Base-by-base conservation (phyloP, 2,113 vertebrate genomes). In the Rhinoderma darwinii region DNA sequence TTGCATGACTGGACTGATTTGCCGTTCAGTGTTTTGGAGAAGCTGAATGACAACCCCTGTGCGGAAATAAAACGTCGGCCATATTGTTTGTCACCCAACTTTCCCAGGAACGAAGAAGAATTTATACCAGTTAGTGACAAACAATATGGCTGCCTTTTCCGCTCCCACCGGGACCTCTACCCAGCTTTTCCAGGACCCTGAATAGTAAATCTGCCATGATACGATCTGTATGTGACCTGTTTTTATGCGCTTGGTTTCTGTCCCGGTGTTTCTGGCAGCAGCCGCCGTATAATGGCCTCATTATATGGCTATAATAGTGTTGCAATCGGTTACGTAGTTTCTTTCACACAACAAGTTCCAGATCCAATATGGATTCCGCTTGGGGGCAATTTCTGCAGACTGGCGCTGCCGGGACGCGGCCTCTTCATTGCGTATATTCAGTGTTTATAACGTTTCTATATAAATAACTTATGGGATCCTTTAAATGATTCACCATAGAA, bases 261-360 rank as follows among this genome's bases (percentile, higher is more conserved):
- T 56, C 54, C 22, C 54, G 44, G 9, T 47, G 44, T 47, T 47
- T 47, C 63, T 14, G 10, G 11, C 25, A 25, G 39, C 41, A 1
- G 25, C 72, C 2, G 68, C 39, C n/a, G 39, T 27, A 76, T 76
- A 76, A 76, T 76, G 43, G 41, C 5, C 15, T 47, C 27, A 50
- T 50, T 76, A 50, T 76, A 47, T 43, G n/a, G n/a, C n/a, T n/a
- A n/a, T n/a, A n/a, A n/a, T 47, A 30, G 43, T 76, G 43, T 76
- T 11, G 74, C 43, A 76, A 30, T 76, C 43, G 5, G 15, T 32
- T 15, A 3, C 72, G 18, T 11, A 75, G 39, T 27, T 44, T 44
- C 41, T n/a, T 27, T 76, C n/a, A 76, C 41, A 76, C 74, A 10
- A 30, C 25, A 37, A 11, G 43, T 76, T 47, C 41, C 74, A 17